A percentile compares a stretch with the other conserved stretches of the same genome.
Evolutionary conservation across 2,113 vertebrate genomes (phyloP).

Genomic region (Plotosus lineatus): DNA sequence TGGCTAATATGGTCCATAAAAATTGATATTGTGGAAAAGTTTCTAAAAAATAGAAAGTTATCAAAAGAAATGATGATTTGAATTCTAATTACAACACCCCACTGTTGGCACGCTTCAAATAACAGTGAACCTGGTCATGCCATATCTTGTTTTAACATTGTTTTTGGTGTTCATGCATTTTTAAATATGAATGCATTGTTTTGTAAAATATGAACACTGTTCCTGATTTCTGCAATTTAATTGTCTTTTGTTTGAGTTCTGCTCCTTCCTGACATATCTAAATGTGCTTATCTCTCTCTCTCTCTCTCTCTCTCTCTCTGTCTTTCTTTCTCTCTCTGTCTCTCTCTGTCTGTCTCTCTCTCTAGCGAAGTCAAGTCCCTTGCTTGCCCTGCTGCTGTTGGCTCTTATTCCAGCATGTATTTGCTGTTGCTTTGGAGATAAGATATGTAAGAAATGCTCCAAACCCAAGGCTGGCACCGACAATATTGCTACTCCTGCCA

Average conservation of each 20-base stretch:
- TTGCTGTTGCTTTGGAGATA: conserved; percentile 69
- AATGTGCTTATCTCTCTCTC: background rate
- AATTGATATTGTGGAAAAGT: no score
- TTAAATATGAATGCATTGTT: background rate
- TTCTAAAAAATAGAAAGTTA: no score
- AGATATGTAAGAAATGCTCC: conserved; percentile 60
- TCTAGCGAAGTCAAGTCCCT: conserved; percentile 55
- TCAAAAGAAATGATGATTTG: no score
- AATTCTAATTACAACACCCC: no score
- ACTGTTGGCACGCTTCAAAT: no score
- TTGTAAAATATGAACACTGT: background rate
- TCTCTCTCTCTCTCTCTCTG: background rate
- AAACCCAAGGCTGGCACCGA: conserved; percentile 23
- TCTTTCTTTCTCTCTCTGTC: background rate
- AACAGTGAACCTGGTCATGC: no score
- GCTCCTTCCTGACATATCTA: background rate
- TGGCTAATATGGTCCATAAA: no score
- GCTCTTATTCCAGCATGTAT: conserved; percentile 63
- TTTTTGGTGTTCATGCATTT: background rate
- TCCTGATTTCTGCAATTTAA: background rate
- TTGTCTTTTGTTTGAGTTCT: background rate
- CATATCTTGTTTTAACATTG: no score
- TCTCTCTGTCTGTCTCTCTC: background rate
- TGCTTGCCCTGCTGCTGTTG: conserved; percentile 63
- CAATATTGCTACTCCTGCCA: background rate